Conservation (phyloP, 2,113 vertebrate genomes). For the Ammodytes dubius region DNA sequence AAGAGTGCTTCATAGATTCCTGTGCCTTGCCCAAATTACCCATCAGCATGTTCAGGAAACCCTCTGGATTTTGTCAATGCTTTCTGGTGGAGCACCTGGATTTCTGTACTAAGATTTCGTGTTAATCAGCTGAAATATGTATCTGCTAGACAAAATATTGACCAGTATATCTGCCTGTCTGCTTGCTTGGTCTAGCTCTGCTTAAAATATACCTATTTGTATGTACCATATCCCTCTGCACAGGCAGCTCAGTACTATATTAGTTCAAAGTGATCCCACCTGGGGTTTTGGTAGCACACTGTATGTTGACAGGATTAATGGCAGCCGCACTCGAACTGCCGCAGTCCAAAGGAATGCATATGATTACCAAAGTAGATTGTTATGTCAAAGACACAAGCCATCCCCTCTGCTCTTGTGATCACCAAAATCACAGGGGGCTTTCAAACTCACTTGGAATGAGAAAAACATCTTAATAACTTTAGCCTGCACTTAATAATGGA, state of each 20-base stretch:
- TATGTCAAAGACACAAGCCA: neutral
- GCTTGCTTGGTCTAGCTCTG: neutral
- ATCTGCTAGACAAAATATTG: neutral
- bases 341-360: constrained; percentile 1
- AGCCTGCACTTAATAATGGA: no score
- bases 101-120: neutral
- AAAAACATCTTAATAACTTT: no score
- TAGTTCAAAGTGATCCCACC: neutral
- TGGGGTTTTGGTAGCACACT: neutral
- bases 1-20: neutral
- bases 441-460: no score
- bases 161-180: neutral
- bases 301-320: neutral
- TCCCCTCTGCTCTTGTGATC: no score
- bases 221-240: neutral
- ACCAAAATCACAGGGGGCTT: no score
- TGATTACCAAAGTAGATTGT: neutral
- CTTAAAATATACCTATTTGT: neutral
- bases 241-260: neutral
- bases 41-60: neutral
- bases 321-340: neutral
- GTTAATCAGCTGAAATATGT: neutral
- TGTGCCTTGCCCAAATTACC: neutral
- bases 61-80: no score
- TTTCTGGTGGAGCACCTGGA: neutral